Evolutionary conservation across 2,888 invertebrate genomes (phyloP).

Genomic region (Melieria picta): DNA sequence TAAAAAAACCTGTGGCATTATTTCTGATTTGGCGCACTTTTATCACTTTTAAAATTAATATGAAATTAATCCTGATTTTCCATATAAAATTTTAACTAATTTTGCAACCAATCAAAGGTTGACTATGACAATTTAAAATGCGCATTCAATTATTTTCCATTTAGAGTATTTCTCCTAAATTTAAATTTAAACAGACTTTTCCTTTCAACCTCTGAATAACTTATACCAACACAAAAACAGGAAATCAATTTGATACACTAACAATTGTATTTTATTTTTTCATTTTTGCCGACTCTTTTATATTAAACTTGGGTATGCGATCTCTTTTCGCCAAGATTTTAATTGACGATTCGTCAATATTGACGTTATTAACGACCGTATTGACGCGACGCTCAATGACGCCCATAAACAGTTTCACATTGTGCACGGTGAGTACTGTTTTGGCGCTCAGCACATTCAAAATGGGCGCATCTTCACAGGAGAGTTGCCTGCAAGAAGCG

Average conservation of each 20-base stretch:
- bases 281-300: slow-evolving; percentile 62
- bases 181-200: too few species aligned
- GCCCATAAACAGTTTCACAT: slow-evolving; percentile 83
- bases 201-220: too few species aligned
- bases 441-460: slow-evolving; percentile 77
- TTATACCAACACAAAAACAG: not conserved
- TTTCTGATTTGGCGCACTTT: too few species aligned
- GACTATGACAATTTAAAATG: too few species aligned
- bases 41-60: too few species aligned
- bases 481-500: slow-evolving; percentile 70
- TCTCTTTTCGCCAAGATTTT: slow-evolving; percentile 63
- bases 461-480: slow-evolving; percentile 79
- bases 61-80: too few species aligned
- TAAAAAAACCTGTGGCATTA: too few species aligned
- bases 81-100: too few species aligned
- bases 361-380: slow-evolving; percentile 57
- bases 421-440: slow-evolving; percentile 77
- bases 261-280: slow-evolving; percentile 47
- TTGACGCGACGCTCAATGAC: slow-evolving; percentile 79
- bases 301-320: slow-evolving; percentile 65
- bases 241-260: slow-evolving; percentile 24
- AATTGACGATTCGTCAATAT: slow-evolving; percentile 60
- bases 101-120: too few species aligned
- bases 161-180: too few species aligned
- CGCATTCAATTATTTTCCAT: too few species aligned